Base-by-base conservation (phyloP, 2,113 vertebrate genomes). In the Scopus umbretta region DNA sequence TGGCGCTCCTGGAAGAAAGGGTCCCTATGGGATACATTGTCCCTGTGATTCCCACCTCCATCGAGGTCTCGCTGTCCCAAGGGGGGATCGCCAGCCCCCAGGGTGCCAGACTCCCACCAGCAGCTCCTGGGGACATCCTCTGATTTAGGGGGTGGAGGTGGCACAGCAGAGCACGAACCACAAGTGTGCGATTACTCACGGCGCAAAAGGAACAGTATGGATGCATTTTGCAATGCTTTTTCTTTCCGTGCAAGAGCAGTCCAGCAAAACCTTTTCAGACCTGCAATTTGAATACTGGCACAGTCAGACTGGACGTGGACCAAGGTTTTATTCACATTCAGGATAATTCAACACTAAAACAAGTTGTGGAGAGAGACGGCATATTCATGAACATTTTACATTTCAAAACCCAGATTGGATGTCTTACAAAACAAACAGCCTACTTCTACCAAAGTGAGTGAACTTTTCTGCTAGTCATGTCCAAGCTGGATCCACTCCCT, bases 61-160 rank as follows among this genome's bases (percentile, higher is more conserved):
- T 6, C 0, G 0, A 50, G 34, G 26, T 25, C 84, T 45, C 17
- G 0, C 18, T 86, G 81, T 8, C 56, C 49, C 65, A 19, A 8
- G 30, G 5, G 11, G 38, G 32, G 9, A 27, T 36, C 22, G 5
- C 25, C n/a, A 70, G 6, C 6, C 49, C 25, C 16, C 4, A 0
- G 43, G 20, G 8, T 52, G 62, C 55, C 1, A 1, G 55, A 25
- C 8, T 16, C n/a, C 40, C 40, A 47, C 20, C 5, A 0, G 47
- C 55, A 76, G 40, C 63, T 47, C 34, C 53, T 29, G 13, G n/a
- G 40, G 45, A 22, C 22, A n/a, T 0, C 19, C 15, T 58, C 50
- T 34, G 40, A 23, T 18, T 45, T 22, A 14, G n/a, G 17, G 68
- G n/a, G 26, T 59, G 55, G 26, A n/a, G 80, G 68, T 3, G 11